Base-by-base conservation (phyloP, 2,113 vertebrate species). In the Larimichthys crocea region DNA sequence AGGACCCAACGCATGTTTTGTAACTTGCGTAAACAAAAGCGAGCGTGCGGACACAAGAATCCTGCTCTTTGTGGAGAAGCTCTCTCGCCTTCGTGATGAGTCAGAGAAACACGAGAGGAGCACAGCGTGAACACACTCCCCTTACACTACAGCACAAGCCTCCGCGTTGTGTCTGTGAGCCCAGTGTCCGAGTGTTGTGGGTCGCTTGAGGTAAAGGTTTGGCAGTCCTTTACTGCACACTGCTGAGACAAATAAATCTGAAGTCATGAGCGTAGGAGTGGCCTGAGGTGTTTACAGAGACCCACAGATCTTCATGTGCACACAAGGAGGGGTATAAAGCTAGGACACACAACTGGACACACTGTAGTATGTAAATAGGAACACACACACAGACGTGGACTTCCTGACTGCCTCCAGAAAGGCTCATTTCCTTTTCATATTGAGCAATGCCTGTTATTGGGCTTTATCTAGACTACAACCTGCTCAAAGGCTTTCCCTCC, bases 371-470 rank as follows among this genome's bases (percentile, higher is more conserved):
- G 11, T 20, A 46, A 10, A 44, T 9, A 22, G 1, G 42, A 24
- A 29, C 35, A 42, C 29, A 42, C 29, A 63, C 20, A 24, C 52
- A 70, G n/a, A 50, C 29, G 35, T 0, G 0, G 29, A 75, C 64
- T 85, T 88, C 52, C 87, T 79, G 69, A 56, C 80, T 69, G 14
- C 52, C 15, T 49, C 52, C 68, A 75, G 67, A 74, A 71, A 46
- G 65, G 50, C 77, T 73, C 5, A 42, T 57, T 82, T 78, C 83
- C 86, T 66, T 83, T 74, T 61, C 64, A 66, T 57, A 20, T 66
- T 88, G 68, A 65, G 78, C 49, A 61, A 81, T 60, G 63, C 77
- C 79, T 88, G 42, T 66, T 56, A 46, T 22, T 61, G n/a, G 56
- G 31, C 49, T 70, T 85, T 69, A 83, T 84, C 76, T 62, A 2